Conservation (phyloP, 2,888 invertebrate genomes). For the Aphidoletes aphidimyza region DNA sequence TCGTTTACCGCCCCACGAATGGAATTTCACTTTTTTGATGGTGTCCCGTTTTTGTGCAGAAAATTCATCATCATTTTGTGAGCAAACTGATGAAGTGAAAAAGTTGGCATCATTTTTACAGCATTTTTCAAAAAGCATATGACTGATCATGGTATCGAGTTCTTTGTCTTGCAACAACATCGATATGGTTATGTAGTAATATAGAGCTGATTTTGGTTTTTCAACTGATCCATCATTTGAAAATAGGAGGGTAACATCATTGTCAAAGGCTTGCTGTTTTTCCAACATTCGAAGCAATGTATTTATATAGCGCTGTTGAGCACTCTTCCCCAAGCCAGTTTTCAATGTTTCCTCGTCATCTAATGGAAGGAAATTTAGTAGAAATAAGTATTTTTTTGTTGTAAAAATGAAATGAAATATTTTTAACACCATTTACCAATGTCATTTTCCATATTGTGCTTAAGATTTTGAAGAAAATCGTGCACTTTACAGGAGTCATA, state of each 20-base stretch:
- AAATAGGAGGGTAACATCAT: background rate
- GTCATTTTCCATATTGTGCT: background rate
- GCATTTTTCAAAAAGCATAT: conserved; percentile 43
- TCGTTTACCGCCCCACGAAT: conserved; percentile 67
- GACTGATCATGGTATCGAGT: background rate
- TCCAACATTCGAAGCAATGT: background rate
- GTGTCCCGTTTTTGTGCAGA: conserved; percentile 33
- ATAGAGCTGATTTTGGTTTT: conserved; percentile 4
- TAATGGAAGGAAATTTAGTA: background rate
- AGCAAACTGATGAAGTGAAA: background rate
- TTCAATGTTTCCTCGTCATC: conserved; percentile 31
- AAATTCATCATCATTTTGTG: background rate
- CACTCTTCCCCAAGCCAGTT: background rate
- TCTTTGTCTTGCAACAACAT: conserved; percentile 9
- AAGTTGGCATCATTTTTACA: conserved; percentile 17
- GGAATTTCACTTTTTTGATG: conserved; percentile 65
- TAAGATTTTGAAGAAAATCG: conserved; percentile 47
- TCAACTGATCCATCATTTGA: background rate
- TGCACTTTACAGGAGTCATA: conserved; percentile 43
- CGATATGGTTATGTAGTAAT: background rate
- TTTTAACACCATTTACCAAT: background rate
- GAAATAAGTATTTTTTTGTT: too few relatives aligned
- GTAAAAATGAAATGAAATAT: too few relatives aligned
- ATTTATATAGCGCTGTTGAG: conserved; percentile 34
- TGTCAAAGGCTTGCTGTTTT: conserved; percentile 5